Evolutionary conservation across 2,888 invertebrate species (phyloP), one percentile per base, ranked within the genome.

Genomic region (Thelaira solivaga): DNA sequence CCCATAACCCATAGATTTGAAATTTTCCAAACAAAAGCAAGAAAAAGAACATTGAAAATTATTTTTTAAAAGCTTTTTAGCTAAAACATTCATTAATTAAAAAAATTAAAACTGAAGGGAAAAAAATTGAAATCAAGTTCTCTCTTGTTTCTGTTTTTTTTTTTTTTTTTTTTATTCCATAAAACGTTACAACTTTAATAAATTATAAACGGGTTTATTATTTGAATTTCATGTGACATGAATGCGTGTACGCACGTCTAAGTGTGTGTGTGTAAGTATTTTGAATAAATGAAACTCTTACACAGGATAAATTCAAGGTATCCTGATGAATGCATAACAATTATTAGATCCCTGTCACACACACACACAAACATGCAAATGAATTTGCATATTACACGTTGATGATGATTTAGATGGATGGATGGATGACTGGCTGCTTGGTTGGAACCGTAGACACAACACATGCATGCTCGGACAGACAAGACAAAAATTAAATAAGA

Each of bases 381-480:
- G 13, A 59, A 75, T 78, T 78, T 78, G 69, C 78, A 69, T 78
- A 78, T 74, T 74, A 75, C 65, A 78, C 64, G 39, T n/a, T n/a
- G n/a, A 65, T 31, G 49, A 57, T 41, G 57, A 73, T 62, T n/a
- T 39, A 51, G 51, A 74, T 45, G 49, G 62, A 72, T 62, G 65
- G 47, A 31, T 75, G 43, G 55, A 62, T 47, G 57, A 51, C 22
- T 55, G 68, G 67, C 45, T 59, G 47, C 39, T 53, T 39, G 61
- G 49, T 22, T 45, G 69, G 62, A 62, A 47, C 36, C 29, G 65
- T 36, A 53, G 31, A 61, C 45, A 57, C 43, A 10, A 36, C 26
- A 47, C 55, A 62, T 53, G 24, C 53, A 61, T 31, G 10, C 43
- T 31, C 31, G 47, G 65, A 55, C 55, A 61, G 62, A 62, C 62